phyloP scores from a whole-genome alignment of 23 tunicate species.

The Trididemnum clinides region DNA sequence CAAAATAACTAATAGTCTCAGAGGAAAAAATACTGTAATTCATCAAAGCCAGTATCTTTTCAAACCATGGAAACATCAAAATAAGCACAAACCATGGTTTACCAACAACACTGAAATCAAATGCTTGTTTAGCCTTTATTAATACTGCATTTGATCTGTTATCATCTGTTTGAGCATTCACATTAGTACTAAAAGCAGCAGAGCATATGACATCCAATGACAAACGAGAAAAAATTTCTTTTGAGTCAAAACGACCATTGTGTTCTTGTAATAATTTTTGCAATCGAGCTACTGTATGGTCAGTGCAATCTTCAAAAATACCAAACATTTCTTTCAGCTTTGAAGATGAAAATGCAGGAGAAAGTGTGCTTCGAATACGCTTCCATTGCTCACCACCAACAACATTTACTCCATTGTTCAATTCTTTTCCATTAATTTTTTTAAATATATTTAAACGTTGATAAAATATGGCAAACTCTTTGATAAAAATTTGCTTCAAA shows the following conservation, averaged over 20 bases:
- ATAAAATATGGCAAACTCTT: slow-evolving; percentile 63
- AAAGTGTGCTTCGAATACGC: slow-evolving; percentile 46
- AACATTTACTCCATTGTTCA: slow-evolving; percentile 48
- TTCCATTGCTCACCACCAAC: slow-evolving; percentile 84
- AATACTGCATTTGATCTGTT: background rate
- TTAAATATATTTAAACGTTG: slow-evolving; percentile 31
- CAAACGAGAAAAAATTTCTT: slow-evolving; percentile 32
- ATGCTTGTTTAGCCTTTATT: slow-evolving; percentile 29
- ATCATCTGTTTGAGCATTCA: slow-evolving; percentile 37
- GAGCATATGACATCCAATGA: slow-evolving; percentile 78
- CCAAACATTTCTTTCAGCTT: slow-evolving; percentile 77
- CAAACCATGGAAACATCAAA: slow-evolving; percentile 53
- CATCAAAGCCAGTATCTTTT: slow-evolving; percentile 24
- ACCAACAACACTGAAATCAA: slow-evolving; percentile 30
- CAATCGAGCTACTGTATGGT: slow-evolving; percentile 19
- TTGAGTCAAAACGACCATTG: slow-evolving; percentile 53
- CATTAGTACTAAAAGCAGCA: slow-evolving; percentile 84
- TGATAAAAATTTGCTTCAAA: slow-evolving; percentile 69
- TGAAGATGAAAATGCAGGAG: slow-evolving; percentile 71
- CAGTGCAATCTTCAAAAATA: slow-evolving; percentile 57
- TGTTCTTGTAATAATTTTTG: slow-evolving; percentile 3
- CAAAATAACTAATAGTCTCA: slow-evolving; percentile 32
- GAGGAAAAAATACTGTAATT: slow-evolving; percentile 34
- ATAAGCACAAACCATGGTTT: slow-evolving; percentile 28
- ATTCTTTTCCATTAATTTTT: slow-evolving; percentile 53